phyloP scores from a whole-genome alignment of 2,113 vertebrate species.

The Trogon melanurus region DNA sequence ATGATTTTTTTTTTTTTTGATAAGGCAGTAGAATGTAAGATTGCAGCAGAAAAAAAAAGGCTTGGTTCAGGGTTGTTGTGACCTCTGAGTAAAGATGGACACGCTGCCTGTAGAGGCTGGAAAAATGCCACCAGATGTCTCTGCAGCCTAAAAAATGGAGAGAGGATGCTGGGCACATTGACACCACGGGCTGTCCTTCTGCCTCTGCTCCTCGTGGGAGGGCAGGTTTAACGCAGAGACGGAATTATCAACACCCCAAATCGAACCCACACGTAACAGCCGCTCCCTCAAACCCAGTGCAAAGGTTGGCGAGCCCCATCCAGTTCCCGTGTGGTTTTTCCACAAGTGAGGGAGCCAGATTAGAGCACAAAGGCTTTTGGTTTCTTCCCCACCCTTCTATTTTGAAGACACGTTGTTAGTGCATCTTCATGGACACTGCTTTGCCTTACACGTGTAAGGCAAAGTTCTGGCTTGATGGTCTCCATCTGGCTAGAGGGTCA shows the following conservation, averaged over 20 bases:
- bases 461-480: neutral
- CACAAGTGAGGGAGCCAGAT: neutral
- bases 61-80: neutral
- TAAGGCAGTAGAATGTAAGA: neutral
- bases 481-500: neutral
- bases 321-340: neutral
- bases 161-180: neutral
- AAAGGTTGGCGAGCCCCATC: neutral
- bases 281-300: neutral
- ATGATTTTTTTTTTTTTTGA: neutral
- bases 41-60: neutral
- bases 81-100: neutral
- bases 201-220: neutral
- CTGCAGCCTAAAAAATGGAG: slow-evolving; percentile 57
- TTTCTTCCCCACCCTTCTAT: neutral
- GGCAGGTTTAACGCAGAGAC: neutral
- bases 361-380: neutral
- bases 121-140: slow-evolving; percentile 77
- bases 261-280: neutral
- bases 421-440: neutral
- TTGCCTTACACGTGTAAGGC: neutral
- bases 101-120: neutral
- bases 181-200: neutral
- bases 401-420: neutral
- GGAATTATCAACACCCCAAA: neutral